Evolutionary conservation across 2,113 vertebrate species (phyloP).

Genomic region (Rhynchomys soricoides): DNA sequence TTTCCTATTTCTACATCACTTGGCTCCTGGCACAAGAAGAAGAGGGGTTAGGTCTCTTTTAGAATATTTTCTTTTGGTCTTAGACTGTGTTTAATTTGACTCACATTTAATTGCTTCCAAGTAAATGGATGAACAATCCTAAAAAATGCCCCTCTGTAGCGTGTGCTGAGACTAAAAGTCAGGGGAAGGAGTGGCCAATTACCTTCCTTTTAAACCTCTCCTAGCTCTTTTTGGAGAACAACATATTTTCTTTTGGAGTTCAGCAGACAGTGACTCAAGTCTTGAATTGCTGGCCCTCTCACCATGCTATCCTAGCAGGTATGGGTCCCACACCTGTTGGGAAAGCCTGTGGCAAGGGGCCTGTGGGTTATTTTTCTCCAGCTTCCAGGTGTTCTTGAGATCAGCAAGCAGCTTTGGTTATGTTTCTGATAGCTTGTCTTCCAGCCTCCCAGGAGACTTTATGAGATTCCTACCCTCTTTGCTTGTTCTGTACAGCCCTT

Average conservation of each 20-base stretch:
- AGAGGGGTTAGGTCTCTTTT: conserved; percentile 80
- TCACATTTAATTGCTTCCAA: conserved; percentile 89
- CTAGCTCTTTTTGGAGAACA: conserved; percentile 84
- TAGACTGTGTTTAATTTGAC: conserved; percentile 86
- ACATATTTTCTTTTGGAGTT: conserved; percentile 87
- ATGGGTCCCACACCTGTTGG: conserved; percentile 84
- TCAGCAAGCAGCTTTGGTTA: conserved; percentile 73
- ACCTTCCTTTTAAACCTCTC: conserved; percentile 74
- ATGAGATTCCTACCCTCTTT: not conserved
- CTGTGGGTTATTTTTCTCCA: conserved; percentile 79
- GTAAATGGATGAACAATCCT: conserved; percentile 87
- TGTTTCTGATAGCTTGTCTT: conserved; percentile 80
- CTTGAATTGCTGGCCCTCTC: conserved; percentile 85
- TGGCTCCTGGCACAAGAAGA: conserved; percentile 75
- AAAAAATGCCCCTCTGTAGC: conserved; percentile 80
- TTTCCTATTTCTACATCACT: conserved; percentile 72
- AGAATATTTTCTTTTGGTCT: conserved; percentile 85
- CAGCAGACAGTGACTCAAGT: conserved; percentile 87
- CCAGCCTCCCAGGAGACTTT: conserved; percentile 53
- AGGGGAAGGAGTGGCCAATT: conserved; percentile 56
- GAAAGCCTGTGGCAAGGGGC: conserved; percentile 84
- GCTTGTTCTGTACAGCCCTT: conserved; percentile 43
- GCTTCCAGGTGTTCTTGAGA: conserved; percentile 79
- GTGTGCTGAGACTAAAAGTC: conserved; percentile 82
- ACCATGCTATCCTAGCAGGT: conserved; percentile 85